Evolutionary conservation across 2,797 vertebrate species (phyloP).

Genomic region (Leucoraja ocellata): DNA sequence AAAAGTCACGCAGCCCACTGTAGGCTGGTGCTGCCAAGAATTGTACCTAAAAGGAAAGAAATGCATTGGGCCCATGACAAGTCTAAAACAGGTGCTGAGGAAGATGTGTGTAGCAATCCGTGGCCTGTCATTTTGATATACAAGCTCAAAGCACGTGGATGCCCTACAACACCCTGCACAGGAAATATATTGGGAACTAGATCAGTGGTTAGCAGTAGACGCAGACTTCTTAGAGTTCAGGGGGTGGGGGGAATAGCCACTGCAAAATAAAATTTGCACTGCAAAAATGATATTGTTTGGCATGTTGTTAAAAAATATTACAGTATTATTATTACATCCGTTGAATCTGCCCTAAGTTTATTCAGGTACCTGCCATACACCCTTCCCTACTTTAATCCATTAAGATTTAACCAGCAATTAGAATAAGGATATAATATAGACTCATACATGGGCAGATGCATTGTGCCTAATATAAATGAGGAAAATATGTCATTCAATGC

Average conservation of each 20-base stretch:
- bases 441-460: not conserved
- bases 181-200: not conserved
- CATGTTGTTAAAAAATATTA: not conserved
- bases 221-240: not conserved
- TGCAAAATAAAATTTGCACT: no score
- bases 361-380: not conserved
- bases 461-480: not conserved
- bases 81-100: slow-evolving; percentile 69
- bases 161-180: not conserved
- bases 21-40: slow-evolving; percentile 48
- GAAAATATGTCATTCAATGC: not conserved
- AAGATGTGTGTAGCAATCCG: slow-evolving; percentile 22
- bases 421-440: not conserved
- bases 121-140: slow-evolving; percentile 41
- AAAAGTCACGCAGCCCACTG: slow-evolving; percentile 40
- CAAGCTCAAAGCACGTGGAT: slow-evolving; percentile 38
- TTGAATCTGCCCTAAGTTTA: not conserved
- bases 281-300: not conserved
- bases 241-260: no score
- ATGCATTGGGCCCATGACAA: slow-evolving; percentile 66
- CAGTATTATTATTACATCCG: not conserved
- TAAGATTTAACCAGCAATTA: not conserved
- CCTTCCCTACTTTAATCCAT: not conserved
- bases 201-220: not conserved
- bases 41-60: slow-evolving; percentile 76